Percentiles rank a stretch among this genome's conserved stretches.
These are phyloP conservation scores for Oscheius sp. DNA, from an alignment of 2,888 invertebrate genomes.

Conservation along the genomic window DNA sequence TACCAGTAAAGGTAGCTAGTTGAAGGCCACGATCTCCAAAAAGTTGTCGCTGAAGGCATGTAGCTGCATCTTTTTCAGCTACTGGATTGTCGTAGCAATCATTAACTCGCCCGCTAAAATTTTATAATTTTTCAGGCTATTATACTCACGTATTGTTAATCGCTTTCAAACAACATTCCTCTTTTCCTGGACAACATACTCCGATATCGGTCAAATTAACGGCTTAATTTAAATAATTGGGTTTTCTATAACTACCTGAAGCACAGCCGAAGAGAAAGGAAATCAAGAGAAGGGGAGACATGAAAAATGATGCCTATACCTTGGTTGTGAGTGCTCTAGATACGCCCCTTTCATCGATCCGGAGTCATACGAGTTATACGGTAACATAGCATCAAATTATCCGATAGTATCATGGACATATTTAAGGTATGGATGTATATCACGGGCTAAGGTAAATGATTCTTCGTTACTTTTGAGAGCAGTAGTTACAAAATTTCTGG, in stretches of 20 bases:
- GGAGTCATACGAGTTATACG: too few relatives aligned
- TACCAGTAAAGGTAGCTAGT: background rate
- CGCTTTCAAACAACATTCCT: background rate
- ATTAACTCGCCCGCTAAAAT: constrained; percentile 1
- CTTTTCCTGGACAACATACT: background rate
- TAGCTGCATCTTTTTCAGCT: background rate
- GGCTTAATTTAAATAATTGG: too few relatives aligned
- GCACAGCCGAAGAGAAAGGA: background rate
- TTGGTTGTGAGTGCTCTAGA: background rate
- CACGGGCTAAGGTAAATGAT: too few relatives aligned
- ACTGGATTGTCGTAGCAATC: background rate
- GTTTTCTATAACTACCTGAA: too few relatives aligned
- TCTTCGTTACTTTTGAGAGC: too few relatives aligned
- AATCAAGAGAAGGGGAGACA: background rate
- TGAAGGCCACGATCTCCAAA: background rate
- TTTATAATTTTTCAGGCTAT: background rate
- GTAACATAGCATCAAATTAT: too few relatives aligned
- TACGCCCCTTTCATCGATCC: too few relatives aligned
- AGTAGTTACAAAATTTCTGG: too few relatives aligned
- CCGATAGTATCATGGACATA: too few relatives aligned
- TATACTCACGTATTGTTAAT: background rate
- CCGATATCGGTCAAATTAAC: background rate
- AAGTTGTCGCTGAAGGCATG: constrained; percentile 4
- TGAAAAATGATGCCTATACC: background rate
- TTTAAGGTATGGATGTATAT: too few relatives aligned